Conservation (phyloP, 2,113 vertebrate species). For the Eurypyga helias region DNA sequence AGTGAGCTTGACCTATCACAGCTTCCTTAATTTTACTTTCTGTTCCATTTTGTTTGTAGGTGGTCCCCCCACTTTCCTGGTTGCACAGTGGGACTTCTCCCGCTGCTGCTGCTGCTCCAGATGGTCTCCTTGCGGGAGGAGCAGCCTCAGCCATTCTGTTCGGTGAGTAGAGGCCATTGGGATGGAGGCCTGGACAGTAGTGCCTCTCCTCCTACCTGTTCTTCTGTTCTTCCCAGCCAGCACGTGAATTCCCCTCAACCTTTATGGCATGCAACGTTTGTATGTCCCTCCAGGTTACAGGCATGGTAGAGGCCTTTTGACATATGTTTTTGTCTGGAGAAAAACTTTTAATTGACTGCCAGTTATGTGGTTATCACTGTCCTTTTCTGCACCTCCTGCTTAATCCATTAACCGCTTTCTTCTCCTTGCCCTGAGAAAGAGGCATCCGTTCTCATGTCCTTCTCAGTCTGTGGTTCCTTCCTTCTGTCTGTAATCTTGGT, state of each 20-base stretch:
- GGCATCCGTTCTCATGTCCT: not conserved
- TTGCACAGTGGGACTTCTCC: slow-evolving; percentile 60
- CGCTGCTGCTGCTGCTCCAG: slow-evolving; percentile 50
- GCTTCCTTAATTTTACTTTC: slow-evolving; percentile 23
- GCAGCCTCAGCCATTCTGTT: slow-evolving; percentile 6
- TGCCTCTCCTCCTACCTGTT: slow-evolving; percentile 1
- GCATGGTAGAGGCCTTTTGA: not conserved
- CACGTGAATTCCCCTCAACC: not conserved
- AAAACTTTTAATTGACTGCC: not conserved
- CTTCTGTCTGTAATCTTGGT: not conserved
- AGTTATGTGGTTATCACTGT: not conserved
- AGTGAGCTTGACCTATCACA: not conserved
- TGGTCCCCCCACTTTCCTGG: slow-evolving; percentile 13
- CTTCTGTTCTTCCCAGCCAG: not conserved
- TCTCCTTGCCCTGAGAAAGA: not conserved
- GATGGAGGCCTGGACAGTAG: not conserved
- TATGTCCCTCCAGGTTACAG: not conserved
- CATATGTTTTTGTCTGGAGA: not conserved
- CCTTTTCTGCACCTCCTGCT: not conserved
- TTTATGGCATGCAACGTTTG: not conserved
- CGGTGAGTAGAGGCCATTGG: slow-evolving; percentile 67
- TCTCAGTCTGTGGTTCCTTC: not conserved
- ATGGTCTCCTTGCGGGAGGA: slow-evolving; percentile 34
- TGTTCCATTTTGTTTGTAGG: slow-evolving; percentile 58
- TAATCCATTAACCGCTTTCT: not conserved